Evolutionary conservation across 2,888 invertebrate species (phyloP).

Genomic region (Thymelicus lineola): DNA sequence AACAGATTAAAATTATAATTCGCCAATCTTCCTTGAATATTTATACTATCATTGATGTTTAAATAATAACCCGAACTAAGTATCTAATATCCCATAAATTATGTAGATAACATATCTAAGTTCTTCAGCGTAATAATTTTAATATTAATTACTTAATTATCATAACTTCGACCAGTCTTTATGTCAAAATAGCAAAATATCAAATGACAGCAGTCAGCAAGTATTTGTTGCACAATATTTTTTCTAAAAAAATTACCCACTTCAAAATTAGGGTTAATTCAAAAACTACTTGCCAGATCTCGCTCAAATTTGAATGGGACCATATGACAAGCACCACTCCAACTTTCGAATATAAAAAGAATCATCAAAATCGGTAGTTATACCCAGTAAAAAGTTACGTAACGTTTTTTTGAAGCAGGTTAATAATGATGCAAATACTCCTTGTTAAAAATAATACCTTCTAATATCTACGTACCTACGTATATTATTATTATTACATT

Average conservation of each 20-base stretch:
- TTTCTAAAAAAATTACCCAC: too few species aligned
- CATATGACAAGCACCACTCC: too few species aligned
- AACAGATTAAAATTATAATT: background rate
- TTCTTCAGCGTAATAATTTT: slow-evolving; percentile 1
- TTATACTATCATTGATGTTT: background rate
- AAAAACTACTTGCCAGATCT: too few species aligned
- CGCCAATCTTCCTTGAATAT: background rate
- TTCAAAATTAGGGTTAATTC: too few species aligned
- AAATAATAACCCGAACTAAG: background rate
- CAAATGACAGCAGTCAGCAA: background rate
- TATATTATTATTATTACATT: too few species aligned
- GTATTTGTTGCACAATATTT: background rate
- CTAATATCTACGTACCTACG: too few species aligned
- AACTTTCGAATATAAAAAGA: too few species aligned
- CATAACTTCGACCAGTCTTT: background rate
- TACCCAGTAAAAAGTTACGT: too few species aligned
- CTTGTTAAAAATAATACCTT: too few species aligned
- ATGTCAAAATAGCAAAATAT: background rate
- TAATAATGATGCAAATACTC: background rate
- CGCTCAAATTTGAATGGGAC: too few species aligned
- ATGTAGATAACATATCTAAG: slow-evolving; percentile 29
- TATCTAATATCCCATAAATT: slow-evolving; percentile 16
- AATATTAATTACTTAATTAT: background rate
- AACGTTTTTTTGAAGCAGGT: too few species aligned
- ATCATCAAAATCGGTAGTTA: too few species aligned